A percentile compares a stretch with the other conserved stretches of the same genome.
phyloP scores from a whole-genome alignment of 2,888 invertebrate genomes.

The Morpho deidamia region DNA sequence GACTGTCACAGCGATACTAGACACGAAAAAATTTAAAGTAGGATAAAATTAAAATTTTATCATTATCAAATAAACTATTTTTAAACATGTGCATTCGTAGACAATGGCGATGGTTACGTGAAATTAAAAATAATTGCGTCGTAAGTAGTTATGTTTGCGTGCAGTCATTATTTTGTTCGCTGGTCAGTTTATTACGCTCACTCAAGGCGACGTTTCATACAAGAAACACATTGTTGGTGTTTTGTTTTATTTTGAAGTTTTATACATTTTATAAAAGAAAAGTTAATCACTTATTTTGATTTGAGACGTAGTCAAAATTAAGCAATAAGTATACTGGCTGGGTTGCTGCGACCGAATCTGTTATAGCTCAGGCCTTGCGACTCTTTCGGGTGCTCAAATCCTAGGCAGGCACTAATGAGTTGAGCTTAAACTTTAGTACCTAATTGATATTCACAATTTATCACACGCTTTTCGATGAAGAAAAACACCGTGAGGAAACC shows the following conservation, averaged over 20 bases:
- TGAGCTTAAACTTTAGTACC: too few species aligned
- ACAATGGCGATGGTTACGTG: constrained; percentile 6
- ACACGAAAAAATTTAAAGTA: neutral
- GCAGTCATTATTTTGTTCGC: constrained; percentile 9
- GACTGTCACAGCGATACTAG: neutral
- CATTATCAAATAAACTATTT: neutral
- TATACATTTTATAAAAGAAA: too few species aligned
- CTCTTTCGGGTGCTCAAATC: too few species aligned
- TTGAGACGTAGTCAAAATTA: neutral
- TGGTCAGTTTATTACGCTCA: constrained; percentile 7
- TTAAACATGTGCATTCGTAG: neutral
- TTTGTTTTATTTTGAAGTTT: neutral
- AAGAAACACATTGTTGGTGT: neutral
- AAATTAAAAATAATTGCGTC: constrained; percentile 11
- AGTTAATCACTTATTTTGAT: too few species aligned
- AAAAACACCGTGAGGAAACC: neutral
- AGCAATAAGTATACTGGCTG: neutral
- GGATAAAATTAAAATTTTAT: neutral
- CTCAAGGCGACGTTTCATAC: constrained; percentile 8
- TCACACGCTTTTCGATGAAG: neutral
- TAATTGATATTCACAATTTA: too few species aligned
- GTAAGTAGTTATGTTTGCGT: constrained; percentile 9
- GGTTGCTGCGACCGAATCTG: too few species aligned
- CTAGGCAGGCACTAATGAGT: too few species aligned
- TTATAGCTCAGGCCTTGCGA: too few species aligned